These are phyloP conservation scores for Dynastes hyllus DNA, from an alignment of 2,888 invertebrate genomes.

Conservation along the genomic window DNA sequence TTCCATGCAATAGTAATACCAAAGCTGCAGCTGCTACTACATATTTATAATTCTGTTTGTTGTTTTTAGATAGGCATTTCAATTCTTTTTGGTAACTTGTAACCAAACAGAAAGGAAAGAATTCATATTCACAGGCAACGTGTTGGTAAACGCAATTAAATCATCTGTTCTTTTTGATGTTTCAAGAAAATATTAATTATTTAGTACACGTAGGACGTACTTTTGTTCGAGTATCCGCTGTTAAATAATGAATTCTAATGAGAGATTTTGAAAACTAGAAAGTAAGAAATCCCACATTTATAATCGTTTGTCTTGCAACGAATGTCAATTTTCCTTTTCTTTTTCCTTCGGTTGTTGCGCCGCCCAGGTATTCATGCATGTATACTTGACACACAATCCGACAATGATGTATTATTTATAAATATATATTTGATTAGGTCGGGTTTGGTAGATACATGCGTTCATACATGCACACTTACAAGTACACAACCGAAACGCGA, in stretches of 20 bases:
- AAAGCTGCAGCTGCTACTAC: no score
- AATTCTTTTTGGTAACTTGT: no score
- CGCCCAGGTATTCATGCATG: constrained; percentile 36
- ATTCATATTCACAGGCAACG: no score
- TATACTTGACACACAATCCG: constrained; percentile 43
- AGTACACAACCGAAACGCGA: constrained; percentile 32
- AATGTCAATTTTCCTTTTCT: constrained; percentile 28
- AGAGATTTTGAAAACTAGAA: constrained; percentile 27
- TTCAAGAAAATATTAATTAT: constrained; percentile 10
- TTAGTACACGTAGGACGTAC: background rate
- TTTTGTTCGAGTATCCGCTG: constrained; percentile 3
- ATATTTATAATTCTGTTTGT: no score
- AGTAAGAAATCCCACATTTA: constrained; percentile 33
- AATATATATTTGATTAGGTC: constrained; percentile 48
- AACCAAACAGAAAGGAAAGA: no score
- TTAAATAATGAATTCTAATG: constrained; percentile 29
- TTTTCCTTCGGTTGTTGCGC: constrained; percentile 8
- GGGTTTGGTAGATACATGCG: constrained; percentile 38
- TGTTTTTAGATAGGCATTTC: no score
- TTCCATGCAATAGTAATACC: no score
- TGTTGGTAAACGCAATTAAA: no score
- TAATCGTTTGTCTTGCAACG: constrained; percentile 28
- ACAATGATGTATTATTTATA: constrained; percentile 48
- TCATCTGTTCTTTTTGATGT: background rate
- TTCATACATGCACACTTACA: constrained; percentile 42